These are phyloP conservation scores for Ophion obscuratus DNA, from an alignment of 2,888 invertebrate species.

Conservation along the genomic window DNA sequence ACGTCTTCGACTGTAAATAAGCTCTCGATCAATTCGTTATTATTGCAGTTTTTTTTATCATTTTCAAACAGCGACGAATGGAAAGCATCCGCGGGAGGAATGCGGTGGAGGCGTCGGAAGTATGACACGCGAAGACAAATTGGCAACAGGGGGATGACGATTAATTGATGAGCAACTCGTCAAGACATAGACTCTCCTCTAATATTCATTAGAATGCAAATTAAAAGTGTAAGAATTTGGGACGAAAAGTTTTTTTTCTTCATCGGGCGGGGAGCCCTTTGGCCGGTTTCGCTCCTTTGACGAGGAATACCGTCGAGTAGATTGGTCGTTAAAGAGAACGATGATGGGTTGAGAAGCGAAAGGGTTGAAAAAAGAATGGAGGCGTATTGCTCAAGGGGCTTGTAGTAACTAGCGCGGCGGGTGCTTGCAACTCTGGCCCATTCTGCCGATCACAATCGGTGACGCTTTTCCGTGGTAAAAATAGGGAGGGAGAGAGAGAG, in stretches of 20 bases:
- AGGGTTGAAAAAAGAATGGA: conserved; percentile 57
- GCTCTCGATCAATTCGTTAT: conserved; percentile 18
- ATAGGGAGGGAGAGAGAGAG: conserved; percentile 16
- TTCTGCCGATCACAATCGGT: conserved; percentile 40
- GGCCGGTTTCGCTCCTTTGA: conserved; percentile 46
- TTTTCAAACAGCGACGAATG: not conserved
- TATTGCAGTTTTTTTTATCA: not conserved
- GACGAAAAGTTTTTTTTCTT: conserved; percentile 44
- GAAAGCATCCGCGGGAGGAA: not conserved
- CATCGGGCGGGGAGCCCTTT: conserved; percentile 38
- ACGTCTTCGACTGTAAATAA: not conserved
- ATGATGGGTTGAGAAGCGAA: conserved; percentile 41
- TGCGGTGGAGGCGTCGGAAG: not conserved
- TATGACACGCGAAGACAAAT: conserved; percentile 6
- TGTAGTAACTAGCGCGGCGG: conserved; percentile 32
- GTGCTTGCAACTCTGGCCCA: conserved; percentile 24
- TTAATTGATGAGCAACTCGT: conserved; percentile 59
- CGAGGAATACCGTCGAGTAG: conserved; percentile 47
- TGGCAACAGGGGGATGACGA: not conserved
- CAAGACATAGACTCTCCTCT: conserved; percentile 42
- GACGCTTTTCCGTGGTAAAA: conserved; percentile 61
- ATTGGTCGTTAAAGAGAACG: conserved; percentile 62
- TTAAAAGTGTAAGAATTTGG: conserved; percentile 58
- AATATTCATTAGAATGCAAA: conserved; percentile 63
- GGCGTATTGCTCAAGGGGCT: conserved; percentile 44